Conservation (phyloP, 2,797 vertebrate species). For the Gephyroberyx darwinii region DNA sequence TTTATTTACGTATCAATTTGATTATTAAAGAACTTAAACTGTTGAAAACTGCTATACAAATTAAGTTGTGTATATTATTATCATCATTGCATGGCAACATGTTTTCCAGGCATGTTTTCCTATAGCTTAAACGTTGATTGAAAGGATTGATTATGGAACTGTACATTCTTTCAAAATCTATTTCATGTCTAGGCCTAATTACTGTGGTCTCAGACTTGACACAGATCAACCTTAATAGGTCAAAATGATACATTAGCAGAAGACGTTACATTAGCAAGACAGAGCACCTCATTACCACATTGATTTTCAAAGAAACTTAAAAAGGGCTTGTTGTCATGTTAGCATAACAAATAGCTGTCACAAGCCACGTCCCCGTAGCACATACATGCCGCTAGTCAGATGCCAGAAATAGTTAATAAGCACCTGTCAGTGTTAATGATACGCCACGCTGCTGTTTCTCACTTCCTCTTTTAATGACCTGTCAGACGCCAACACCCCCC, state of each 20-base stretch:
- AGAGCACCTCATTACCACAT: constrained; percentile 51
- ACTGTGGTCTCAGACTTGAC: constrained; percentile 15
- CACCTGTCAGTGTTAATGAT: constrained; percentile 57
- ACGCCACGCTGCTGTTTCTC: constrained; percentile 7
- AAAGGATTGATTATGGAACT: constrained; percentile 11
- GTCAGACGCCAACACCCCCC: not conserved
- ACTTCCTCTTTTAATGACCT: constrained; percentile 26
- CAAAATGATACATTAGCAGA: constrained; percentile 45
- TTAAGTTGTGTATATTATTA: not conserved
- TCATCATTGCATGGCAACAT: not conserved
- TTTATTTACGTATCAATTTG: not conserved
- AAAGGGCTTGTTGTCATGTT: constrained; percentile 30
- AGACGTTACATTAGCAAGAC: constrained; percentile 29
- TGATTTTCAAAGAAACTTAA: constrained; percentile 40
- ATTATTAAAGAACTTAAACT: not conserved
- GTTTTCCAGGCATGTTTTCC: not conserved
- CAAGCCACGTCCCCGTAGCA: not conserved
- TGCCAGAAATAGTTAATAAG: constrained; percentile 60
- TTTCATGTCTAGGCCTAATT: constrained; percentile 37
- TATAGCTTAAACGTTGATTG: not conserved
- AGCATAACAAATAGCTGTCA: constrained; percentile 47
- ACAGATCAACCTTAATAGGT: constrained; percentile 44
- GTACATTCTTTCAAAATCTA: constrained; percentile 31
- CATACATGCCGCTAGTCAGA: constrained; percentile 21
- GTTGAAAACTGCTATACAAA: not conserved